phyloP scores from a whole-genome alignment of 2,888 invertebrate species.

The Ferrisia virgata region DNA sequence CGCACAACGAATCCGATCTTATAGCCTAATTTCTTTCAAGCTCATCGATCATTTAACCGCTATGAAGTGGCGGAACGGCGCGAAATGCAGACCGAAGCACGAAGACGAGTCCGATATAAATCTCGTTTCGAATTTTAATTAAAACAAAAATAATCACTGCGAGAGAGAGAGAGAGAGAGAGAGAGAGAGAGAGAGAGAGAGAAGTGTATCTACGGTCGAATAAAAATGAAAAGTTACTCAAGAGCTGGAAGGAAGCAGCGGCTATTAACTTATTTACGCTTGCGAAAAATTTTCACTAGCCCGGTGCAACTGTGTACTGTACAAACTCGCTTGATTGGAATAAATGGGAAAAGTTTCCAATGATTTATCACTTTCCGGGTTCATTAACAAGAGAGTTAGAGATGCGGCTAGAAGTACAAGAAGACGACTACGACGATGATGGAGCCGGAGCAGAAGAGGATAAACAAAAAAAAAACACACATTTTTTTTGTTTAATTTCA shows the following conservation, averaged over 20 bases:
- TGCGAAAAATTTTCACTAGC: slow-evolving; percentile 22
- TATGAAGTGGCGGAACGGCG: not conserved
- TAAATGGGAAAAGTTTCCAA: slow-evolving; percentile 21
- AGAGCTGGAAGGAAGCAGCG: slow-evolving; percentile 4
- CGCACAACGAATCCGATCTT: not conserved
- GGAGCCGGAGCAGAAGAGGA: not conserved
- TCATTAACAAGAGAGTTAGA: not conserved
- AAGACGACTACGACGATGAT: too few relatives aligned
- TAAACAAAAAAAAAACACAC: not conserved
- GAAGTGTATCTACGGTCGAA: not conserved
- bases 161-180: not conserved
- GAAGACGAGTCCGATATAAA: not conserved
- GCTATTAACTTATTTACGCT: slow-evolving; percentile 19
- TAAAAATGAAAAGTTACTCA: slow-evolving; percentile 13
- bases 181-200: too few relatives aligned
- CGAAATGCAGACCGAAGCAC: not conserved
- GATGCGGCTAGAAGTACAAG: too few relatives aligned
- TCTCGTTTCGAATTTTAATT: not conserved
- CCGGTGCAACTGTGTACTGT: slow-evolving; percentile 1
- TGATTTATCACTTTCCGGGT: slow-evolving; percentile 24
- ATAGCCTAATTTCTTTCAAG: not conserved
- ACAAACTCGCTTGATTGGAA: slow-evolving; percentile 16
- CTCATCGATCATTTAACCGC: not conserved
- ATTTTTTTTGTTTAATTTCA: not conserved
- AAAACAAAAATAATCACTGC: not conserved